phyloP scores from a whole-genome alignment of 2,113 vertebrate species.

The Paraplagusia blochii region DNA sequence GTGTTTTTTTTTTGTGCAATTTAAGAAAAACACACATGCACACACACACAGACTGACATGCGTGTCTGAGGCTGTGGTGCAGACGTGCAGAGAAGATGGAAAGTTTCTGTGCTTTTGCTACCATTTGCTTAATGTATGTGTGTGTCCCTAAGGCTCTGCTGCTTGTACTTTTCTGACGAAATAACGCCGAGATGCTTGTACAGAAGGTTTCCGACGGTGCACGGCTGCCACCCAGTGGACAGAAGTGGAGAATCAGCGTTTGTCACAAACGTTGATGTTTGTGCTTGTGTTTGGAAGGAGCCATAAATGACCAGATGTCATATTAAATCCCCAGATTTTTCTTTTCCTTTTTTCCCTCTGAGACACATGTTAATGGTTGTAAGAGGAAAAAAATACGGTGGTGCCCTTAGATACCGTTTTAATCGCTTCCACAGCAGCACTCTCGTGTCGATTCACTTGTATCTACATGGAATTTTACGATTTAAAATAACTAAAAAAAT shows the following conservation, averaged over 20 bases:
- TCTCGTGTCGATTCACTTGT: no score
- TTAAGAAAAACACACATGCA: slow-evolving; percentile 15
- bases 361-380: background rate
- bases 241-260: slow-evolving; percentile 12
- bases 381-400: no score
- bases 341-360: background rate
- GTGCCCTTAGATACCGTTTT: no score
- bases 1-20: slow-evolving; percentile 40
- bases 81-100: slow-evolving; percentile 9
- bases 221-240: slow-evolving; percentile 65
- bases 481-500: no score
- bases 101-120: slow-evolving; percentile 42
- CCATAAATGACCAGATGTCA: background rate
- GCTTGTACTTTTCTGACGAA: slow-evolving; percentile 70
- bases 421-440: no score
- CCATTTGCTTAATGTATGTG: slow-evolving; percentile 63
- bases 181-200: slow-evolving; percentile 61
- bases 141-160: slow-evolving; percentile 62
- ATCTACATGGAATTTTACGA: no score
- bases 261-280: slow-evolving; percentile 3
- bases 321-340: background rate
- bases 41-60: slow-evolving; percentile 39
- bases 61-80: slow-evolving; percentile 15
- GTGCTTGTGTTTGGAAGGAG: background rate
- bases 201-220: slow-evolving; percentile 23